phyloP scores from a whole-genome alignment of 2,888 invertebrate genomes.

The Troides oblongomaculatus region DNA sequence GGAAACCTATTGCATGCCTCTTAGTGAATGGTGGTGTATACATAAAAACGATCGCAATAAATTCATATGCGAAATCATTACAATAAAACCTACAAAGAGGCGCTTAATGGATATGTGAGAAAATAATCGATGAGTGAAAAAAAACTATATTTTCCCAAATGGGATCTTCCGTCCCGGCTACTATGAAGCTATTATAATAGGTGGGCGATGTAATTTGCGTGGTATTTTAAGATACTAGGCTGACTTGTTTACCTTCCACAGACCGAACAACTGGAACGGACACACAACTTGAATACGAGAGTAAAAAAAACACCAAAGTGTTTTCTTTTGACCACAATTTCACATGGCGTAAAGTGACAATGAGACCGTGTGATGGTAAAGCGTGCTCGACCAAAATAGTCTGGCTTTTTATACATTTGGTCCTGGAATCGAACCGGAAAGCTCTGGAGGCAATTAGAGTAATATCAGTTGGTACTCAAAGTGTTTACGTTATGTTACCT shows the following conservation, averaged over 20 bases:
- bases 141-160: neutral
- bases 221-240: neutral
- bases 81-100: conserved; percentile 4
- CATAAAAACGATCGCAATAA: neutral
- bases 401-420: no score
- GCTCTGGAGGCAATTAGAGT: no score
- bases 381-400: no score
- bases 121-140: neutral
- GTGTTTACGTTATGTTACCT: no score
- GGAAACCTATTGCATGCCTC: conserved; percentile 6
- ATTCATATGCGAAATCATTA: neutral
- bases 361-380: no score
- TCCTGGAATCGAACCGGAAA: no score
- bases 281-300: conserved; percentile 8
- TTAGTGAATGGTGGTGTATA: neutral
- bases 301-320: no score
- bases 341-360: no score
- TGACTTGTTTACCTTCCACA: conserved; percentile 18
- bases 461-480: no score
- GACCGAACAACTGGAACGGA: conserved; percentile 27
- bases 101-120: conserved; percentile 4
- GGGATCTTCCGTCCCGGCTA: neutral
- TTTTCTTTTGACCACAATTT: no score
- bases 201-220: conserved; percentile 11
- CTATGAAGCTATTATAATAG: conserved; percentile 3